phyloP scores from a whole-genome alignment of 2,797 vertebrate genomes.

The Tolypeutes matacus region DNA sequence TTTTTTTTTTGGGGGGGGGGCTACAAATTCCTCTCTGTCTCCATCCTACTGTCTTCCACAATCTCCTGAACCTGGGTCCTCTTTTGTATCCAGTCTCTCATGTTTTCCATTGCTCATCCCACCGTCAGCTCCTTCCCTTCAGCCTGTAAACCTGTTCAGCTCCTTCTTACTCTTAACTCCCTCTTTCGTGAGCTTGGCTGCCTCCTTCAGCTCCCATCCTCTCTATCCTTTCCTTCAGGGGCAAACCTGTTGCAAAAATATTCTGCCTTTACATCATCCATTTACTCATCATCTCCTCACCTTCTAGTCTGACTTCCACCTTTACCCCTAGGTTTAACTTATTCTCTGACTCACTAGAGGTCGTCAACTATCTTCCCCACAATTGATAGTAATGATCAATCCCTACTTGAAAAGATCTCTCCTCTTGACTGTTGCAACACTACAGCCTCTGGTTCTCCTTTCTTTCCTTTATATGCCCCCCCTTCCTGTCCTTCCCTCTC shows the following conservation, averaged over 20 bases:
- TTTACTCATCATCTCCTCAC: background rate
- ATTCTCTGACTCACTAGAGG: background rate
- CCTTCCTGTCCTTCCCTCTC: background rate
- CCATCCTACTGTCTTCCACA: background rate
- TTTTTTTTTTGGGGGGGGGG: background rate
- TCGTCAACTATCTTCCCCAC: background rate
- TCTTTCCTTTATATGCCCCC: background rate
- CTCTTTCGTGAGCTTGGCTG: background rate
- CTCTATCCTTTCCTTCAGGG: background rate
- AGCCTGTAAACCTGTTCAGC: background rate
- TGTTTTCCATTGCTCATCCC: background rate
- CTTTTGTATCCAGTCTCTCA: background rate
- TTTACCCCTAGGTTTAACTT: background rate
- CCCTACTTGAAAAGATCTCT: background rate
- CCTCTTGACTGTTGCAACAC: background rate
- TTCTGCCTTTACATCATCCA: background rate
- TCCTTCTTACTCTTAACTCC: background rate
- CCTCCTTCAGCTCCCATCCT: background rate
- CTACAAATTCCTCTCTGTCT: background rate
- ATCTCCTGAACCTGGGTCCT: background rate
- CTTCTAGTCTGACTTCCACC: background rate
- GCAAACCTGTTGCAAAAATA: background rate
- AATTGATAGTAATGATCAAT: fast-evolving
- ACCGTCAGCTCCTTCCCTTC: background rate
- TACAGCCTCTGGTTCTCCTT: background rate